Conservation (phyloP, 2,888 invertebrate genomes). For the Pemphredon lugubris region DNA sequence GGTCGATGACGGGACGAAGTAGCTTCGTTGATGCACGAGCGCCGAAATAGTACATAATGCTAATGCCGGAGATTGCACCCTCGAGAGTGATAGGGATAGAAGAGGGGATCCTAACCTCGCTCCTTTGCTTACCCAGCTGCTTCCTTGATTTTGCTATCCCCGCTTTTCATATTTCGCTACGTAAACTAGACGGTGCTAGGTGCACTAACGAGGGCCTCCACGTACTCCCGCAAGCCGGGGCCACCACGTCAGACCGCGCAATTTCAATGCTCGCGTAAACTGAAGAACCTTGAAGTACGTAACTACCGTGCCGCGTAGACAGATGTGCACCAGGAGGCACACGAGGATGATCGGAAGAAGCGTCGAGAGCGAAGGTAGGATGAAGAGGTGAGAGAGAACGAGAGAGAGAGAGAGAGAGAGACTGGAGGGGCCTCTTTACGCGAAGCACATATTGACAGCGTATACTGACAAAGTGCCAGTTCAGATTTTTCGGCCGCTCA, state of each 20-base stretch:
- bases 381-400: conserved; percentile 4
- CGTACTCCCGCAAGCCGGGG: conserved; percentile 57
- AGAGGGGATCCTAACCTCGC: conserved; percentile 11
- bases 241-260: conserved; percentile 48
- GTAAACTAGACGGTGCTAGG: conserved; percentile 67
- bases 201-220: conserved; percentile 65
- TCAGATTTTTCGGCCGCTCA: too few species aligned
- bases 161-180: conserved; percentile 70
- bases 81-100: conserved; percentile 2
- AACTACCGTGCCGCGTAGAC: conserved; percentile 42
- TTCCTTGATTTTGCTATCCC: conserved; percentile 56
- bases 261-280: conserved; percentile 62
- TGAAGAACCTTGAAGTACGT: conserved; percentile 60
- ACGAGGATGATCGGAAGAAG: conserved; percentile 51
- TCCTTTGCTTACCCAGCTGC: conserved; percentile 50
- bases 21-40: conserved; percentile 16
- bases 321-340: conserved; percentile 26
- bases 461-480: conserved; percentile 9
- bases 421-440: conserved; percentile 8
- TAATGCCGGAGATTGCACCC: conserved; percentile 21
- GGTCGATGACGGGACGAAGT: conserved; percentile 23
- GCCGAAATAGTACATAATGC: conserved; percentile 33
- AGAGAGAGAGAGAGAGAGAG: not conserved
- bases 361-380: conserved; percentile 19
- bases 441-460: conserved; percentile 40